phyloP scores from a whole-genome alignment of 2,113 vertebrate genomes.

The Chlorodrepanis virens region DNA sequence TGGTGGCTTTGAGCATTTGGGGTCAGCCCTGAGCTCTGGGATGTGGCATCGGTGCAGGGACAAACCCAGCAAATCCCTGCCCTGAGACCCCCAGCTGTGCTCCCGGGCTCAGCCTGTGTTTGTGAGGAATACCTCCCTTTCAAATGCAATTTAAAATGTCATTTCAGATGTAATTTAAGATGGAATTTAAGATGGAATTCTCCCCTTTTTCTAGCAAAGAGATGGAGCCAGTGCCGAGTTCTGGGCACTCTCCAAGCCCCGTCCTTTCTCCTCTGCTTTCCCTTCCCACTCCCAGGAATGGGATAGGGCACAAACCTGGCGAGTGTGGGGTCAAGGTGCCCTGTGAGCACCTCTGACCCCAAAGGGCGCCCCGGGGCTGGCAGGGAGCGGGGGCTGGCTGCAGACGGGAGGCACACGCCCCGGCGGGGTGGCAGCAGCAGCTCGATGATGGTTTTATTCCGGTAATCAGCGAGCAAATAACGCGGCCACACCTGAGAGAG shows the following conservation, averaged over 20 bases:
- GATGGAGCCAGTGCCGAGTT: neutral
- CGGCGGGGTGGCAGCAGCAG: no score
- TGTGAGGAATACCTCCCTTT: neutral
- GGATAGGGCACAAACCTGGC: no score
- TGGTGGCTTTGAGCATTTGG: no score
- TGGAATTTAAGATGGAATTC: no score
- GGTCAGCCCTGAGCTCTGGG: no score
- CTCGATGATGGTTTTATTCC: neutral
- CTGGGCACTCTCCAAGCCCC: neutral
- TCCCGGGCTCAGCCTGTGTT: neutral
- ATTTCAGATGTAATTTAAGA: no score
- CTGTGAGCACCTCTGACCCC: no score
- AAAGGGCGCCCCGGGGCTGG: no score
- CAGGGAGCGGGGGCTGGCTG: neutral
- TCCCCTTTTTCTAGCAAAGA: neutral
- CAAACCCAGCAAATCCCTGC: neutral
- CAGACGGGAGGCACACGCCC: neutral
- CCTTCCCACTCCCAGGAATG: no score
- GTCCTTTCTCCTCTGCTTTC: neutral
- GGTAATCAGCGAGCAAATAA: neutral
- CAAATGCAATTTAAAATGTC: neutral
- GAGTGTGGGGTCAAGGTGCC: no score
- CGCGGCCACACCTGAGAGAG: neutral
- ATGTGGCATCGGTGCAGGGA: no score
- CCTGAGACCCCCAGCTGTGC: neutral